phyloP scores from a whole-genome alignment of 53 echinoderm and acorn worm genomes.

The Actinopyga echinites region DNA sequence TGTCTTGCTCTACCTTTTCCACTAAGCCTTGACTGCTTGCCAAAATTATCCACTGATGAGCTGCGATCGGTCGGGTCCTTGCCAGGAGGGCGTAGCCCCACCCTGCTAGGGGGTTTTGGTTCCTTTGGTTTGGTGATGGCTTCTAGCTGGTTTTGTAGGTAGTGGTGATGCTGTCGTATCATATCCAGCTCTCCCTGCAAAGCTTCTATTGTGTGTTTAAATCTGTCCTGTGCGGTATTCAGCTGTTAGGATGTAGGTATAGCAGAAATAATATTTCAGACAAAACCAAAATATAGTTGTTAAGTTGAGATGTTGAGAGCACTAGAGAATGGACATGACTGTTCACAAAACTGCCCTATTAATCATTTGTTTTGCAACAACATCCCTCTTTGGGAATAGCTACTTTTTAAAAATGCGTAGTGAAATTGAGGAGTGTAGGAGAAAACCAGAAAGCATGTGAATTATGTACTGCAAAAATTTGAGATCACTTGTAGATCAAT shows the following conservation, averaged over 20 bases:
- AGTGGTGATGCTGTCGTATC: conserved; percentile 85
- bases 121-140: conserved; percentile 62
- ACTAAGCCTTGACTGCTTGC: conserved; percentile 65
- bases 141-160: conserved; percentile 80
- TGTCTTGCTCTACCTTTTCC: conserved; percentile 47
- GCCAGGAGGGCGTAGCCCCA: conserved; percentile 4
- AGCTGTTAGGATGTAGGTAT: conserved; percentile 46
- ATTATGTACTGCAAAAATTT: too few relatives aligned
- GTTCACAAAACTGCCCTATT: too few relatives aligned
- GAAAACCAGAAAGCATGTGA: too few relatives aligned
- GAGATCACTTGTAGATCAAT: too few relatives aligned
- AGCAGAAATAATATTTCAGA: too few relatives aligned
- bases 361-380: too few relatives aligned
- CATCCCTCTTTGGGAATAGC: too few relatives aligned
- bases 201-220: conserved; percentile 87
- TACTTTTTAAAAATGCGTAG: too few relatives aligned
- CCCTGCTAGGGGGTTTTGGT: conserved; percentile 68
- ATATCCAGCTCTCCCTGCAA: conserved; percentile 82
- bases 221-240: conserved; percentile 73
- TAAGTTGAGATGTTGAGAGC: too few relatives aligned
- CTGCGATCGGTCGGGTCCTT: conserved; percentile 30
- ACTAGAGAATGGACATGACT: too few relatives aligned
- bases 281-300: too few relatives aligned
- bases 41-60: conserved; percentile 52
- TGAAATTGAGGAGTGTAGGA: too few relatives aligned